These are phyloP conservation scores for Eugnorisma glareosa DNA, from an alignment of 2,888 invertebrate genomes.

Conservation along the genomic window DNA sequence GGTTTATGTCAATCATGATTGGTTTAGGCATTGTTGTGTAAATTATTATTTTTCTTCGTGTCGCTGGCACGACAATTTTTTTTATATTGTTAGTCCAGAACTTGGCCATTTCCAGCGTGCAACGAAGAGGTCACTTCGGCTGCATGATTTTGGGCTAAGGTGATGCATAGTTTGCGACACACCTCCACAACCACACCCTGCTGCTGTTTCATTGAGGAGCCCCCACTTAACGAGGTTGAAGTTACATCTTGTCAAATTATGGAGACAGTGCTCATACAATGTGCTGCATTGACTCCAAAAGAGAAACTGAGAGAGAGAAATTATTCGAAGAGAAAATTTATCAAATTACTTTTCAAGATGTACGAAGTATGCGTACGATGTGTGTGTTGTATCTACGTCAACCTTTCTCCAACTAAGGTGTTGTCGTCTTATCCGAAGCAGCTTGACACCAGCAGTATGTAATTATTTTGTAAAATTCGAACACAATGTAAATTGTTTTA, in stretches of 20 bases:
- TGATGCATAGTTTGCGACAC: neutral
- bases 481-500: no score
- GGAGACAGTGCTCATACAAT: neutral
- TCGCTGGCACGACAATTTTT: neutral
- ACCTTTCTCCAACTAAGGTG: neutral
- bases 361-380: no score
- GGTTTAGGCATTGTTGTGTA: neutral
- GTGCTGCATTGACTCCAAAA: no score
- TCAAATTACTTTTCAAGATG: neutral
- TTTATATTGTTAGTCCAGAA: neutral
- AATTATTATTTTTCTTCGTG: neutral
- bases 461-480: no score
- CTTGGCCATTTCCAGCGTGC: neutral
- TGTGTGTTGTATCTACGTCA: no score
- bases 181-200: neutral
- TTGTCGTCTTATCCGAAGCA: neutral
- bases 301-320: no score
- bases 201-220: no score
- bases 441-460: neutral
- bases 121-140: neutral
- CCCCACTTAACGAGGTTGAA: no score
- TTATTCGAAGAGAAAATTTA: no score
- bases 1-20: slow-evolving; percentile 1
- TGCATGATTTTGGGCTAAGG: neutral
- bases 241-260: neutral